Base-by-base conservation (phyloP, 2,113 vertebrate genomes). In the Lepisosteus osseus region DNA sequence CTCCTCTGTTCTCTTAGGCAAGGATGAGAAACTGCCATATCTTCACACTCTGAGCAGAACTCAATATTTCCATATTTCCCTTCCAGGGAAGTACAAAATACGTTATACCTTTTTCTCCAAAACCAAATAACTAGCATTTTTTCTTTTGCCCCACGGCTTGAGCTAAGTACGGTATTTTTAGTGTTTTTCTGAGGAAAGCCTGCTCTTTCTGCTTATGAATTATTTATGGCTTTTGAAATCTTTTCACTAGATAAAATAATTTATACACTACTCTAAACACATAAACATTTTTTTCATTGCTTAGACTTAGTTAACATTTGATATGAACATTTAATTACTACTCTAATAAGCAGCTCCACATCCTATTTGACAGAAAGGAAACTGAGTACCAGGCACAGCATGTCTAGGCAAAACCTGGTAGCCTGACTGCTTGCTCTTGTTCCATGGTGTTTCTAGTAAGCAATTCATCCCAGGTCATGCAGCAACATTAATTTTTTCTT, bases 181-280 rank as follows among this genome's bases (percentile, higher is more conserved):
- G 71, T 68, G 64, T 71, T 51, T 80, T 68, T 78, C 69, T 59
- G 70, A 73, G 55, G 5, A 59, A 47, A 42, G 79, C 80, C 78
- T 79, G 78, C 77, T 79, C 72, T 75, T 86, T 86, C 84, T 75
- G 71, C 80, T 79, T 68, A 71, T 91, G 81, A 87, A 90, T 87
- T 89, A 90, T 91, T 88, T 79, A 90, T 87, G 82, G 77, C 69
- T 74, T 81, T 66, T 73, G 56, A 84, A 88, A 7, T 87, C 76
- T 82, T 79, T 76, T 29, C 29, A 29, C 29, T 29, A 29, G 29
- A 29, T 29, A 29, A 29, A 29, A 29, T 29, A 29, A 29, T 29
- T 29, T 1, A 29, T 29, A 29, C 29, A 29, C 29, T 29, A 1
- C 29, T 29, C 29, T 29, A 29, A 29, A 29, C 29, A 29, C 29